Evolutionary conservation across 1,140 invertebrate genomes (phyloP).

Genomic region (Drosophila sechellia): DNA sequence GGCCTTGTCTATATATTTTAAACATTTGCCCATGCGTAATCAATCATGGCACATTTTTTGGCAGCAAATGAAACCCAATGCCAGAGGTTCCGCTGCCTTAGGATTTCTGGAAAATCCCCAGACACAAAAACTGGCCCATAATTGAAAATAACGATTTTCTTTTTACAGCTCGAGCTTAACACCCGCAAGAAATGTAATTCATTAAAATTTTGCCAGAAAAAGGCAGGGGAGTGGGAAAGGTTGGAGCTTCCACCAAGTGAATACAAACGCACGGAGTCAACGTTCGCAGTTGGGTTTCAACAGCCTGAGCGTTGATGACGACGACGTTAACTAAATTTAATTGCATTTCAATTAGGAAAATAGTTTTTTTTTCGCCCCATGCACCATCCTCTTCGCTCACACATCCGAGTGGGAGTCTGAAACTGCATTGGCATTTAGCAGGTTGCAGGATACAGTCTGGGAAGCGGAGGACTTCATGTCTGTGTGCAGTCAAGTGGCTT

Average conservation of each 20-base stretch:
- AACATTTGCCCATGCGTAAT: conserved; percentile 73
- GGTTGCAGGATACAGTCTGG: conserved; percentile 24
- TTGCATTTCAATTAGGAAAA: conserved; percentile 79
- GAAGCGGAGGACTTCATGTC: conserved; percentile 32
- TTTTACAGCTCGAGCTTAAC: conserved; percentile 46
- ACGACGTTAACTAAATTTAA: conserved; percentile 73
- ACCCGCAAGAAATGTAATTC: conserved; percentile 82
- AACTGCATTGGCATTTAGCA: conserved; percentile 25
- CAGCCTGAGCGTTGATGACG: conserved; percentile 22
- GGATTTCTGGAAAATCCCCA: conserved; percentile 1
- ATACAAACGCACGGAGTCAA: conserved; percentile 52
- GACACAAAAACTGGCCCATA: conserved; percentile 39
- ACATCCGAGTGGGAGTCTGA: not conserved
- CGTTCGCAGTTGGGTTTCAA: conserved; percentile 43
- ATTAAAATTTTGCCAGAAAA: conserved; percentile 62
- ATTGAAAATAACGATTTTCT: conserved; percentile 81
- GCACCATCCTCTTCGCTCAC: not conserved
- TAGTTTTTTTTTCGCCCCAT: conserved; percentile 48
- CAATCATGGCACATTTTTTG: conserved; percentile 73
- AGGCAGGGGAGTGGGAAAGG: not conserved
- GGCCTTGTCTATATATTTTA: conserved; percentile 76
- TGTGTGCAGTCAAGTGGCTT: conserved; percentile 58
- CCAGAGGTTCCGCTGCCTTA: conserved; percentile 38
- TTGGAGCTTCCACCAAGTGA: conserved; percentile 4
- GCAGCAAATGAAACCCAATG: conserved; percentile 63